Percentiles rank a stretch among this genome's conserved stretches.
Conservation (phyloP, 2,797 vertebrate species). For the Chelon auratus region DNA sequence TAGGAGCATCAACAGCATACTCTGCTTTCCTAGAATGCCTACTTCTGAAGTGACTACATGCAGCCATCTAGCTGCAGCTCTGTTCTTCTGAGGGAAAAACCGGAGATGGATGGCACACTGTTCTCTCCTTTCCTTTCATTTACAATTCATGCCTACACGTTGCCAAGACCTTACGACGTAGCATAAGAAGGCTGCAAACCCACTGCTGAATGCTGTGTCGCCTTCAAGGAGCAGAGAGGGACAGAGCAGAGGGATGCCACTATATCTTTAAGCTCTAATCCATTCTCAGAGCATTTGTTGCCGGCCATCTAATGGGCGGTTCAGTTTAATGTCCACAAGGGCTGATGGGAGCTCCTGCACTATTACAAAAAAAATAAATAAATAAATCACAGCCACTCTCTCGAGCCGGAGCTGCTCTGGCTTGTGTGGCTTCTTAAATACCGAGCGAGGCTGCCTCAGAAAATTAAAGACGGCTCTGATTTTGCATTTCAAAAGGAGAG, state of each 20-base stretch:
- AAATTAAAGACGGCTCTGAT: conserved; percentile 69
- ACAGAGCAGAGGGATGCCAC: conserved; percentile 55
- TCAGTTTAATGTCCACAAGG: conserved; percentile 82
- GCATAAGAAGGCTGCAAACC: conserved; percentile 27
- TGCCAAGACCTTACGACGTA: conserved; percentile 41
- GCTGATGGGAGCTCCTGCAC: conserved; percentile 80
- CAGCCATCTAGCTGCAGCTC: conserved; percentile 83
- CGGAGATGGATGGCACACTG: conserved; percentile 42
- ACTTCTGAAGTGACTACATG: conserved; percentile 75
- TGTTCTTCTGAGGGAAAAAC: conserved; percentile 45
- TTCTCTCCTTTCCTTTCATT: conserved; percentile 30
- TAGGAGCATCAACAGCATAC: conserved; percentile 41
- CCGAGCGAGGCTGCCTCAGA: conserved; percentile 44
- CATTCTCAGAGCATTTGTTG: conserved; percentile 81
- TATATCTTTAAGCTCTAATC: conserved; percentile 86
- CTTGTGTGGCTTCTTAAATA: conserved; percentile 57
- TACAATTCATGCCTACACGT: conserved; percentile 31
- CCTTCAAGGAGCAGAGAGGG: conserved; percentile 26
- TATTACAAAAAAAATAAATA: conserved; percentile 70
- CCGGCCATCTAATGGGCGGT: conserved; percentile 81
- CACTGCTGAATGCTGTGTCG: conserved; percentile 36
- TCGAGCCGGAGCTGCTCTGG: conserved; percentile 46
- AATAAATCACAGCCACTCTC: conserved; percentile 60
- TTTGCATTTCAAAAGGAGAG: conserved; percentile 80
- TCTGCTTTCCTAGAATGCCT: conserved; percentile 71